Conservation (phyloP, 2,797 vertebrate genomes). For the Rhinogobio ventralis region DNA sequence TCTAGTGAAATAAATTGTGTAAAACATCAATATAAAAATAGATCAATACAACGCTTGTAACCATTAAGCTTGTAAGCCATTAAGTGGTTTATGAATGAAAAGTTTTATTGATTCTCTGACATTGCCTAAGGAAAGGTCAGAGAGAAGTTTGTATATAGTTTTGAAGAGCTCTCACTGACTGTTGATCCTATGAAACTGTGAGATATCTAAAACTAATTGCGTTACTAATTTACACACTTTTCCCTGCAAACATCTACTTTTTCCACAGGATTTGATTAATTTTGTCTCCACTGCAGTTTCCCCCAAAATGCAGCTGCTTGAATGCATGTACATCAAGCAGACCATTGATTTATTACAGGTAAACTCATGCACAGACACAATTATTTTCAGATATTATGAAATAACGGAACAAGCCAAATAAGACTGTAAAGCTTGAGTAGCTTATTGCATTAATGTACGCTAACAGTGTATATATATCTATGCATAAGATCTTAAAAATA, state of each 20-base stretch:
- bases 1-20: neutral
- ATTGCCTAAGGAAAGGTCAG: conserved; percentile 26
- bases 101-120: conserved; percentile 34
- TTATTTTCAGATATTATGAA: neutral
- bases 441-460: neutral
- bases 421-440: neutral
- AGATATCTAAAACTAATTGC: neutral
- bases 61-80: conserved; percentile 7
- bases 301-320: conserved; percentile 85
- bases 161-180: neutral
- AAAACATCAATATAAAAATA: conserved; percentile 10
- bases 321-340: conserved; percentile 89
- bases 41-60: neutral
- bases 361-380: conserved; percentile 34
- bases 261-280: conserved; percentile 80
- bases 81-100: conserved; percentile 22
- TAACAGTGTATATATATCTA: neutral
- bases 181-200: neutral
- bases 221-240: neutral
- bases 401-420: neutral
- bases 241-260: neutral
- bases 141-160: conserved; percentile 9
- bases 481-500: neutral
- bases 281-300: conserved; percentile 82
- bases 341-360: conserved; percentile 86